These are phyloP conservation scores for Lasioglossum morio DNA, from an alignment of 2,888 invertebrate genomes.

Conservation along the genomic window DNA sequence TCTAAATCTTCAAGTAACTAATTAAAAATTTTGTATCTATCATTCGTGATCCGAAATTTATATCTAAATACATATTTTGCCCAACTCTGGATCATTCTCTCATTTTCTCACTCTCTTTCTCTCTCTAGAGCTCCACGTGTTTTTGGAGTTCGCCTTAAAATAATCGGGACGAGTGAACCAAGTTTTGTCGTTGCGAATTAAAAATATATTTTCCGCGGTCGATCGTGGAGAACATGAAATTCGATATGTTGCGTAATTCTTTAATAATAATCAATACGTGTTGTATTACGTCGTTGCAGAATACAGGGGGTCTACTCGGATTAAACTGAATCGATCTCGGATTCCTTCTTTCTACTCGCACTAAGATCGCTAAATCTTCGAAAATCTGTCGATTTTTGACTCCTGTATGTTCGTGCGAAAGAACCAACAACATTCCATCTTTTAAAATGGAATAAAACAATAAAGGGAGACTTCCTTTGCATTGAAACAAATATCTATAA, in stretches of 20 bases:
- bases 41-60: too few species aligned
- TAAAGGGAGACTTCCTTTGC: background rate
- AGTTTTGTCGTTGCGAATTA: conserved; percentile 57
- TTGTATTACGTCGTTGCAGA: conserved; percentile 50
- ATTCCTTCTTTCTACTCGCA: background rate
- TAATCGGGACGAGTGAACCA: conserved; percentile 51
- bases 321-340: conserved; percentile 1
- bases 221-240: conserved; percentile 61
- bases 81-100: background rate
- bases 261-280: conserved; percentile 70
- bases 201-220: conserved; percentile 65
- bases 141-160: conserved; percentile 29
- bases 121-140: conserved; percentile 26
- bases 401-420: background rate
- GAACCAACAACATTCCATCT: background rate
- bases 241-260: conserved; percentile 77
- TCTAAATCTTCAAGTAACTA: too few species aligned
- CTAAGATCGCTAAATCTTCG: background rate
- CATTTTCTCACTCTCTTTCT: conserved; percentile 1
- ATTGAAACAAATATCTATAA: background rate
- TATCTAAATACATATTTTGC: too few species aligned
- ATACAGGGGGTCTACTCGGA: conserved; percentile 63
- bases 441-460: background rate
- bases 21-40: too few species aligned
- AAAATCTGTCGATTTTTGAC: background rate